These are phyloP conservation scores for Pristionchus entomophagus DNA, from an alignment of 2,888 invertebrate genomes.

Conservation along the genomic window DNA sequence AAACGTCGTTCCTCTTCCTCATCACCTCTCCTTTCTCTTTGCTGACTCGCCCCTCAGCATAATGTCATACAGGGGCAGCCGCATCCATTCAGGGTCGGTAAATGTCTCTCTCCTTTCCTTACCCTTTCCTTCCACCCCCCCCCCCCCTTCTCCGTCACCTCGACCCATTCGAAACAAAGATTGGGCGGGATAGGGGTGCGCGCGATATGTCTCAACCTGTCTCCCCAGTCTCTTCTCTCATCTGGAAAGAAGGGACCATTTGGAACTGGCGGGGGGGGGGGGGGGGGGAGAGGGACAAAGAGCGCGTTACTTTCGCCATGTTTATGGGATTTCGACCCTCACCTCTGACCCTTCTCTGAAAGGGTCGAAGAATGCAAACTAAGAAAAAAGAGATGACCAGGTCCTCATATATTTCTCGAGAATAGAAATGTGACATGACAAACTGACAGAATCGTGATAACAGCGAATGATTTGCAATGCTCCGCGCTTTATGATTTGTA, in stretches of 20 bases:
- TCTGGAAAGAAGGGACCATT: constrained; percentile 4
- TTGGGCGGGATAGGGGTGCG: constrained; percentile 11
- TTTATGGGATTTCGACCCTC: neutral
- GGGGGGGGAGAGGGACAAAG: constrained; percentile 7
- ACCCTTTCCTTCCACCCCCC: neutral
- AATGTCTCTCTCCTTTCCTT: neutral
- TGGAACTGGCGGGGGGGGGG: neutral
- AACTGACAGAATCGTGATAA: neutral
- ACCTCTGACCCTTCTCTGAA: neutral
- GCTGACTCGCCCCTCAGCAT: neutral
- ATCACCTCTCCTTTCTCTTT: constrained; percentile 9
- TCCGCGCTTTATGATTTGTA: too few relatives aligned
- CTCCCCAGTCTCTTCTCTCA: neutral
- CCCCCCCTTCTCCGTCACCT: too few relatives aligned
- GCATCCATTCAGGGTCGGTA: constrained; percentile 12
- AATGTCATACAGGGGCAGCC: neutral
- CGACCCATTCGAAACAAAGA: constrained; percentile 42
- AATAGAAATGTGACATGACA: neutral
- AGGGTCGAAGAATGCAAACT: neutral
- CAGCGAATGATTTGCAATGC: too few relatives aligned
- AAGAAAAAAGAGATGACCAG: neutral
- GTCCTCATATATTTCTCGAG: neutral
- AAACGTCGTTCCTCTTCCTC: neutral
- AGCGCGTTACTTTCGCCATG: neutral
- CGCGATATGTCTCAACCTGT: neutral